phyloP scores from a whole-genome alignment of 2,888 invertebrate species.

The Suillia variegata region DNA sequence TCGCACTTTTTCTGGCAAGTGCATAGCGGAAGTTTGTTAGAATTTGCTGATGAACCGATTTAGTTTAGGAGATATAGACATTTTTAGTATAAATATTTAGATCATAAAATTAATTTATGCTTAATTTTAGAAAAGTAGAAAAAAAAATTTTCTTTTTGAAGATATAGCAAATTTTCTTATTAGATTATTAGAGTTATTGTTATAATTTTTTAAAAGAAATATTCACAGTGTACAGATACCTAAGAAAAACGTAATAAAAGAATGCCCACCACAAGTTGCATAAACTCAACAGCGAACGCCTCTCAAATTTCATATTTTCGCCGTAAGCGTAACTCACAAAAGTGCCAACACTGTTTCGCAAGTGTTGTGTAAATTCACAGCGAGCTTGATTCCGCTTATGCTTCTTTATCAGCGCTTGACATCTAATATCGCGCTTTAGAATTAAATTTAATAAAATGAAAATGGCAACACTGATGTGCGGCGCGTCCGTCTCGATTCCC shows the following conservation, averaged over 20 bases:
- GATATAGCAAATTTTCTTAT: too few relatives aligned
- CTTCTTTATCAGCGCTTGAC: constrained; percentile 43
- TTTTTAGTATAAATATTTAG: background rate
- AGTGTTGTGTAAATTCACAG: background rate
- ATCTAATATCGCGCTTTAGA: constrained; percentile 39
- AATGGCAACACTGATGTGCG: background rate
- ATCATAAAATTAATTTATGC: background rate
- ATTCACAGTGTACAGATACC: too few relatives aligned
- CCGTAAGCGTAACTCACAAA: constrained; percentile 6
- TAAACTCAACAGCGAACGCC: background rate
- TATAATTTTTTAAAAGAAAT: too few relatives aligned
- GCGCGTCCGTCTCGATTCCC: background rate
- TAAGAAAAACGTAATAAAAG: too few relatives aligned
- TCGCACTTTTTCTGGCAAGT: too few relatives aligned
- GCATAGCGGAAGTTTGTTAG: too few relatives aligned
- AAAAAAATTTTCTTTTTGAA: too few relatives aligned
- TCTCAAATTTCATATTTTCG: constrained; percentile 23
- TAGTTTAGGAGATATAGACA: too few relatives aligned
- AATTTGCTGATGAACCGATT: too few relatives aligned
- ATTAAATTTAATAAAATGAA: constrained; percentile 53
- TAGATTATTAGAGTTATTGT: too few relatives aligned
- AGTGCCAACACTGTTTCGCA: background rate
- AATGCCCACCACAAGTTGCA: background rate
- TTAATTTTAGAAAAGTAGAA: background rate
- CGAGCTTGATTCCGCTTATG: background rate